phyloP scores from a whole-genome alignment of 1,140 invertebrate species.

The Heliothis virescens region DNA sequence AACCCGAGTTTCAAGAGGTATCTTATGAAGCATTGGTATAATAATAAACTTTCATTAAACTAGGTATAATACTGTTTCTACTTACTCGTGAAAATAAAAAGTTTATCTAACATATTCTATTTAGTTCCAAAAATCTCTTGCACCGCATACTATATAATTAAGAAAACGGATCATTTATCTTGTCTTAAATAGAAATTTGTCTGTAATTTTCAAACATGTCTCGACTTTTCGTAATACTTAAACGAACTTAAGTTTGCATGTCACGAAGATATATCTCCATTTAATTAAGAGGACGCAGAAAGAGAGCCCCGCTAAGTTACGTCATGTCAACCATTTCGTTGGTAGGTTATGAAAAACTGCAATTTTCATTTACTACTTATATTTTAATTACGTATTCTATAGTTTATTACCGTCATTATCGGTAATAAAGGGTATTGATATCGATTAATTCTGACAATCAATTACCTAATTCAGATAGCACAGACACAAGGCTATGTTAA shows the following conservation, averaged over 20 bases:
- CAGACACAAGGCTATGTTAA: constrained; percentile 57
- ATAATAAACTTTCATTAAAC: neutral
- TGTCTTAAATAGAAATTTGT: constrained; percentile 10
- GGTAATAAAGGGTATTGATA: neutral
- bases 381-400: neutral
- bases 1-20: constrained; percentile 1
- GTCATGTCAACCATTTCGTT: neutral
- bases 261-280: constrained; percentile 31
- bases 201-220: constrained; percentile 10
- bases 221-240: neutral
- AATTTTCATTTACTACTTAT: neutral
- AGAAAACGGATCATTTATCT: neutral
- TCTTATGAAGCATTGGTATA: constrained; percentile 28
- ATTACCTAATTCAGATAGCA: constrained; percentile 12
- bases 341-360: neutral
- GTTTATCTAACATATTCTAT: neutral
- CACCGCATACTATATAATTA: neutral
- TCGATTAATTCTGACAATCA: constrained; percentile 37
- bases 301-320: neutral
- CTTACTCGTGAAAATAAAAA: neutral
- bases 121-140: neutral
- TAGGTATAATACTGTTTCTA: neutral
- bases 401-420: neutral
- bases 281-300: constrained; percentile 33
- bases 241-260: constrained; percentile 23